Conservation (phyloP, 2,888 invertebrate genomes). For the Gerris lacustris region DNA sequence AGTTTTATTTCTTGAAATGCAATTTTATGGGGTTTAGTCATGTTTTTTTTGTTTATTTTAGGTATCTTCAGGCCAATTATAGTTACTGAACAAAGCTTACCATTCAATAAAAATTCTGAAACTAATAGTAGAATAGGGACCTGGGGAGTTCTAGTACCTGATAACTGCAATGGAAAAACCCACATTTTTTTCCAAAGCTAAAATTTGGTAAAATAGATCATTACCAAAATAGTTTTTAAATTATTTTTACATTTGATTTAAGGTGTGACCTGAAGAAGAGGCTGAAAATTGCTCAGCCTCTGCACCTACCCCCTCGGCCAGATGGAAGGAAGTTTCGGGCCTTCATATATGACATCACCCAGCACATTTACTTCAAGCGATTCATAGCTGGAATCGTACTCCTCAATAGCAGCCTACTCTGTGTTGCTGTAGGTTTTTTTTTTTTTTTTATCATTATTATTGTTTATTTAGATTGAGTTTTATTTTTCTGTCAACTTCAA, state of each 20-base stretch:
- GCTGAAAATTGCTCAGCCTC: conserved; percentile 94
- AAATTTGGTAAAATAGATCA: too few relatives aligned
- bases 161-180: too few relatives aligned
- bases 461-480: neutral
- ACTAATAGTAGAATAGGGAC: too few relatives aligned
- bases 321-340: conserved; percentile 84
- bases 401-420: conserved; percentile 79
- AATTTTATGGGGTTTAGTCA: too few relatives aligned
- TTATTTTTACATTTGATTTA: conserved; percentile 12
- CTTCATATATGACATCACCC: conserved; percentile 94
- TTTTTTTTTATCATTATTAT: neutral
- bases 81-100: too few relatives aligned
- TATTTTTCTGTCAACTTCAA: neutral
- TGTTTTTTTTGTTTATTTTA: too few relatives aligned
- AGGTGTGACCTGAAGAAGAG: conserved; percentile 96
- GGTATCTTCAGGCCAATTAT: too few relatives aligned
- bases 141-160: too few relatives aligned
- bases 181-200: too few relatives aligned
- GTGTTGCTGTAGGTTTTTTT: conserved; percentile 64
- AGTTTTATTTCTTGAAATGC: too few relatives aligned
- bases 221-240: neutral
- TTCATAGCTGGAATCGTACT: conserved; percentile 88
- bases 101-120: too few relatives aligned
- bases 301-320: conserved; percentile 93
- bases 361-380: conserved; percentile 88